phyloP scores from a whole-genome alignment of 2,797 vertebrate species.

The Podarcis siculus region DNA sequence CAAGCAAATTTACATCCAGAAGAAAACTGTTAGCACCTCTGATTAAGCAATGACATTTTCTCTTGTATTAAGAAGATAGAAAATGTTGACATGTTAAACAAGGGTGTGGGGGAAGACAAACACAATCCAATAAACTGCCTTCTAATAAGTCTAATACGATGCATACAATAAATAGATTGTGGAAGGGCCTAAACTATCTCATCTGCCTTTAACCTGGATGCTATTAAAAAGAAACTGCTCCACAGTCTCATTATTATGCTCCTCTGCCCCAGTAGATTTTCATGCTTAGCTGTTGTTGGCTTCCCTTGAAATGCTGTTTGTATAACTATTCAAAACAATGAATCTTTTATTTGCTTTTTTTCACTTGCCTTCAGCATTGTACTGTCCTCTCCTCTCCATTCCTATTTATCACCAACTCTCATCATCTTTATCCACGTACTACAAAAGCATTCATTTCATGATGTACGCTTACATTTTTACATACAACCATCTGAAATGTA shows the following conservation, averaged over 20 bases:
- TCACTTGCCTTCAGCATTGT: background rate
- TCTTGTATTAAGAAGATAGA: conserved; percentile 33
- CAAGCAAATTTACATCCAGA: conserved; percentile 56
- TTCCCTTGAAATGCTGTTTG: conserved; percentile 29
- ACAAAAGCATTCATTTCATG: conserved; percentile 24
- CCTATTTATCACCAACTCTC: background rate
- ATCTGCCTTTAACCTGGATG: background rate
- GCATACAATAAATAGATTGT: fast-evolving
- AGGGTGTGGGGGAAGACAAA: conserved; percentile 10
- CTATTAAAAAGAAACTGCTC: background rate
- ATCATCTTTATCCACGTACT: background rate
- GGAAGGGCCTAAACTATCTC: fast-evolving
- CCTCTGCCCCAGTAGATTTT: background rate
- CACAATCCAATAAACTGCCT: fast-evolving
- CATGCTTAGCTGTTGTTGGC: background rate
- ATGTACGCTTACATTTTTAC: background rate
- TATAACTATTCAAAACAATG: background rate
- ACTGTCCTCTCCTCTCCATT: background rate
- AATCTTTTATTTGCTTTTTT: background rate
- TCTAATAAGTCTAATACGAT: background rate
- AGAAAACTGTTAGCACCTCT: conserved; percentile 58
- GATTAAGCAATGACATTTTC: conserved; percentile 60
- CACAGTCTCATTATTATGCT: background rate
- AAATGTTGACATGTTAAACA: conserved; percentile 11
- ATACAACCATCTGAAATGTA: background rate